Conservation (phyloP, 2,888 invertebrate species). For the Chrysomela aeneicollis region DNA sequence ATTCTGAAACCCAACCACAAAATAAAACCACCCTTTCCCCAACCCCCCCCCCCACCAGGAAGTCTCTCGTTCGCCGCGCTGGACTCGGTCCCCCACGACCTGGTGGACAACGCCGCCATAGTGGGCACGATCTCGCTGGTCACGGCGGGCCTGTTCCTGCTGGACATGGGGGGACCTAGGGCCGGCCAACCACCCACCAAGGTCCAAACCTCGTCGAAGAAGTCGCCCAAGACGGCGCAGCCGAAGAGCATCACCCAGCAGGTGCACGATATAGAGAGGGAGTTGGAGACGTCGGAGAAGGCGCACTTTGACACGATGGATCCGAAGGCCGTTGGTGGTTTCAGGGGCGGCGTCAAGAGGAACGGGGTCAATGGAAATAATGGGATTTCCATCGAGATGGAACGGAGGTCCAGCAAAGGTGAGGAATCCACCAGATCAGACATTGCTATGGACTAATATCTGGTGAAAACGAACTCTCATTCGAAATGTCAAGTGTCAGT, state of each 20-base stretch:
- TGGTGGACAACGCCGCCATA: conserved; percentile 76
- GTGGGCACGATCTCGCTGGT: conserved; percentile 72
- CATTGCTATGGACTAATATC: too few species aligned
- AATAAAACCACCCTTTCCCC: too few species aligned
- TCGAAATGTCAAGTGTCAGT: too few species aligned
- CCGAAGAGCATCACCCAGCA: conserved; percentile 43
- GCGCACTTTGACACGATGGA: conserved; percentile 33
- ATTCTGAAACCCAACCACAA: too few species aligned
- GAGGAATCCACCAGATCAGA: too few species aligned
- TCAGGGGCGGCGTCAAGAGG: conserved; percentile 33
- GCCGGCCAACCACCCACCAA: conserved; percentile 55
- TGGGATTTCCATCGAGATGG: conserved; percentile 32
- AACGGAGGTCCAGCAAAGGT: conserved; percentile 38
- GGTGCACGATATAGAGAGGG: conserved; percentile 48
- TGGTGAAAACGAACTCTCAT: too few species aligned
- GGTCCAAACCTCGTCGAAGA: conserved; percentile 32
- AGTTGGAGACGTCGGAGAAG: conserved; percentile 33
- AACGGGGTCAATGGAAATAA: conserved; percentile 19
- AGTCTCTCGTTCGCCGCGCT: conserved; percentile 74
- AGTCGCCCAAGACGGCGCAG: conserved; percentile 32
- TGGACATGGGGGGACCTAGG: conserved; percentile 72
- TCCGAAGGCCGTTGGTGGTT: conserved; percentile 20
- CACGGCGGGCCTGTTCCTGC: conserved; percentile 73
- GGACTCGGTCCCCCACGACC: conserved; percentile 72
- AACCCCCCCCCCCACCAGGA: conserved; percentile 59